Evolutionary conservation across 2,113 vertebrate genomes (phyloP).

Genomic region (Caranx ignobilis): DNA sequence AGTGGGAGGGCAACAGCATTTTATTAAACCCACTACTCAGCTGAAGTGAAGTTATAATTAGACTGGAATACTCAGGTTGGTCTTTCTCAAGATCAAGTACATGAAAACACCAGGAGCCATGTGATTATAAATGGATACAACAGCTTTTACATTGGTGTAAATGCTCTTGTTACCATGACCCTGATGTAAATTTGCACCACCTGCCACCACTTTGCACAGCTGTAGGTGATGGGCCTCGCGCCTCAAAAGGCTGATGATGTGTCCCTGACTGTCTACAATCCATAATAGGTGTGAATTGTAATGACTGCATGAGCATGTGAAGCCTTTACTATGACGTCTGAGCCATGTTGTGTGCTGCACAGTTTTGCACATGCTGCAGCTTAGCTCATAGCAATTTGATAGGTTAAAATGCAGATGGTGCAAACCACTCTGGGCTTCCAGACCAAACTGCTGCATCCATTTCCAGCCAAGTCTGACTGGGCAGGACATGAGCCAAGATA

Average conservation of each 20-base stretch:
- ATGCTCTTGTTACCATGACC: conserved; percentile 9
- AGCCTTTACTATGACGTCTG: conserved; percentile 20
- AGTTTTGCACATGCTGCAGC: neutral
- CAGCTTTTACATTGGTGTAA: conserved; percentile 22
- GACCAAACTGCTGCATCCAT: conserved; percentile 3
- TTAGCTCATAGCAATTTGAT: neutral
- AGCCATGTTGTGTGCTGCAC: conserved; percentile 8
- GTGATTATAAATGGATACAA: conserved; percentile 12
- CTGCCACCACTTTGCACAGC: conserved; percentile 21
- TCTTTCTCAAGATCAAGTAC: conserved; percentile 4
- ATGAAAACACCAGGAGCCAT: neutral
- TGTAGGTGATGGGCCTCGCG: conserved; percentile 20
- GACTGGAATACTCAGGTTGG: neutral
- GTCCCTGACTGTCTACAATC: conserved; percentile 45
- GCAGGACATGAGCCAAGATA: conserved; percentile 3
- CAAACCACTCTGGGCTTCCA: conserved; percentile 6
- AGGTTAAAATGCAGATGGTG: conserved; percentile 26
- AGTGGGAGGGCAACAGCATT: neutral
- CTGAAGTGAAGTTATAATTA: conserved; percentile 16
- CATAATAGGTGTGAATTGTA: conserved; percentile 37
- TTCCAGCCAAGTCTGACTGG: conserved; percentile 8
- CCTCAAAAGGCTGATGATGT: conserved; percentile 38
- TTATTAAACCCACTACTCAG: conserved; percentile 48
- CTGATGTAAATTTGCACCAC: conserved; percentile 19
- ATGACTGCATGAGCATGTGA: conserved; percentile 1